Conservation (phyloP, 2,113 vertebrate genomes). For the human region GRCh38 chr9:35743501-35744000, state of each 20-base stretch:
- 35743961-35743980: constrained; percentile 20
- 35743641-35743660: neutral
- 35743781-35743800: neutral
- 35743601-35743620: constrained; percentile 29
- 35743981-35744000: constrained; percentile 13
- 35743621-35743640: neutral
- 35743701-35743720: neutral
- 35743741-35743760: neutral
- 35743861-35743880: neutral
- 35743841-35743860: neutral
- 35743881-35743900: neutral
- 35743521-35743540: constrained; percentile 30
- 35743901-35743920: neutral
- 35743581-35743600: constrained; percentile 62
- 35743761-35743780: neutral
- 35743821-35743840: neutral
- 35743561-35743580: neutral
- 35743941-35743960: neutral
- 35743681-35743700: neutral
- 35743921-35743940: constrained; percentile 35
- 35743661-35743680: neutral
- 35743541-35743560: constrained; percentile 36
- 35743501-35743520: neutral
- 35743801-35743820: neutral
- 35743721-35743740: neutral